Conservation (phyloP, 2,888 invertebrate species). For the Heliothis peltigera region DNA sequence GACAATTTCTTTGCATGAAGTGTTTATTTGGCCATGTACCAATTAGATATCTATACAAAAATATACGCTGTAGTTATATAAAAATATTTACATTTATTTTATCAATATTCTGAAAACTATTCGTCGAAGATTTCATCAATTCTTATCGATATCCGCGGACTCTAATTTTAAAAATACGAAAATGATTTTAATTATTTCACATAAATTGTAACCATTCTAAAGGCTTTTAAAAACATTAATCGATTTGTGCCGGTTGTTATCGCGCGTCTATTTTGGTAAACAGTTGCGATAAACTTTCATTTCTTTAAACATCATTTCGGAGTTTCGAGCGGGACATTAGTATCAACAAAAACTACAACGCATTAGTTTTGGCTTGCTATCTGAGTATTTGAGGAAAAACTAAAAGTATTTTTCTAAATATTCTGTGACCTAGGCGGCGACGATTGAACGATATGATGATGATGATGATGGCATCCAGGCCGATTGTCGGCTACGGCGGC, state of each 20-base stretch:
- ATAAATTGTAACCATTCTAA: not conserved
- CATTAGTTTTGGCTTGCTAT: too few species aligned
- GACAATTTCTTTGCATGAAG: conserved; percentile 36
- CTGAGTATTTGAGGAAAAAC: too few species aligned
- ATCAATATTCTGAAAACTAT: conserved; percentile 1
- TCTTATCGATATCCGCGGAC: not conserved
- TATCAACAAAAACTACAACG: too few species aligned
- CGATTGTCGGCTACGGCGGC: too few species aligned
- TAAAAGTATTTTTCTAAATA: too few species aligned
- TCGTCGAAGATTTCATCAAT: not conserved
- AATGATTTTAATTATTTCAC: not conserved
- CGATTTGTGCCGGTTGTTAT: conserved; percentile 12
- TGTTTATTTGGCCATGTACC: conserved; percentile 42
- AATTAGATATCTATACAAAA: conserved; percentile 41
- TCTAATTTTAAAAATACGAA: not conserved
- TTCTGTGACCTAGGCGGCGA: too few species aligned
- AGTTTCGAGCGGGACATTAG: not conserved
- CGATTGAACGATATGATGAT: too few species aligned
- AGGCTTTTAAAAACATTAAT: conserved; percentile 19
- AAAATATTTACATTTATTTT: conserved; percentile 15
- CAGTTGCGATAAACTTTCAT: conserved; percentile 5
- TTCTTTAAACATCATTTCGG: conserved; percentile 1
- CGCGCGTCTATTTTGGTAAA: conserved; percentile 20
- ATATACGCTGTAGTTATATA: conserved; percentile 10
- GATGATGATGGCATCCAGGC: too few species aligned